A percentile compares a stretch with the other conserved stretches of the same genome.
phyloP scores from a whole-genome alignment of 1,140 invertebrate species.

The Chrysoperla carnea region DNA sequence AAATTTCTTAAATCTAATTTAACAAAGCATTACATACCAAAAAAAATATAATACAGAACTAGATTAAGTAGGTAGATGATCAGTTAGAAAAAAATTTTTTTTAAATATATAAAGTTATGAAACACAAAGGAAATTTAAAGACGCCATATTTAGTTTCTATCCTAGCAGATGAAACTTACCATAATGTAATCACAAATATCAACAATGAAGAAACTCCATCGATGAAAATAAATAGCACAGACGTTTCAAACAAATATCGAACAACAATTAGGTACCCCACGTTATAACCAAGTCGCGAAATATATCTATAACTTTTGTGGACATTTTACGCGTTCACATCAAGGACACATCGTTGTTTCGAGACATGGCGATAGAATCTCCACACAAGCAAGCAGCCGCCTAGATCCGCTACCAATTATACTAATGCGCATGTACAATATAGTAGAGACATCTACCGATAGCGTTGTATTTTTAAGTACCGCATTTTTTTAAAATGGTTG shows the following conservation, averaged over 20 bases:
- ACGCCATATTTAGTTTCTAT: conserved; percentile 36
- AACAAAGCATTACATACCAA: too few relatives aligned
- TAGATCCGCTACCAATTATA: conserved; percentile 3
- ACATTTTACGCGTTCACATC: conserved; percentile 29
- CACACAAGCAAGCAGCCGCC: neutral
- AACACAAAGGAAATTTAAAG: conserved; percentile 31
- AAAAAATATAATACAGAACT: too few relatives aligned
- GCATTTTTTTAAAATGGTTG: neutral
- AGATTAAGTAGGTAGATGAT: too few relatives aligned
- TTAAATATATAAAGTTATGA: too few relatives aligned
- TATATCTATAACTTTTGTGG: conserved; percentile 27
- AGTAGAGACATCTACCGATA: conserved; percentile 5
- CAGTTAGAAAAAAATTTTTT: too few relatives aligned
- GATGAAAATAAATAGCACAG: conserved; percentile 24
- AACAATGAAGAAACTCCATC: conserved; percentile 27
- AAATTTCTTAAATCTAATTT: too few relatives aligned
- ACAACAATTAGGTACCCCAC: conserved; percentile 30
- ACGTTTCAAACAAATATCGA: conserved; percentile 19
- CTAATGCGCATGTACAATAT: neutral
- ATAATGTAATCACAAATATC: conserved; percentile 40
- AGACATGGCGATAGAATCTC: conserved; percentile 34
- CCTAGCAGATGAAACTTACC: conserved; percentile 29
- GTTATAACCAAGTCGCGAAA: conserved; percentile 27
- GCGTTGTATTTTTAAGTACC: conserved; percentile 9
- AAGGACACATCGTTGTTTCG: conserved; percentile 30